Percentiles rank a stretch among this genome's conserved stretches.
phyloP scores from a whole-genome alignment of 2,888 invertebrate species.

The Fissipunctia ypsillon region DNA sequence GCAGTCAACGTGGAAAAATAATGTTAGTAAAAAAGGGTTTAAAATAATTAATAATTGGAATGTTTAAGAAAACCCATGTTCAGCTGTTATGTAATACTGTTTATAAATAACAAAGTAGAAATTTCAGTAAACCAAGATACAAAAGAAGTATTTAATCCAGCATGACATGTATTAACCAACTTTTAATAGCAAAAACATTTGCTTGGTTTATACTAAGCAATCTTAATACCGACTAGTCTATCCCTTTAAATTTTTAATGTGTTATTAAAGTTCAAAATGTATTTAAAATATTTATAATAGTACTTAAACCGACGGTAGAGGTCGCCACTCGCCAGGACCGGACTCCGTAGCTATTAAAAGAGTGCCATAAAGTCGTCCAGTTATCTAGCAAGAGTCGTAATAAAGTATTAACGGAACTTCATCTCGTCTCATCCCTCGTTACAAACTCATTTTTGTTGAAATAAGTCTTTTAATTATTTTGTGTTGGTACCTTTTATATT shows the following conservation, averaged over 20 bases:
- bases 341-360: conserved; percentile 82
- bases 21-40: neutral
- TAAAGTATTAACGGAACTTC: conserved; percentile 80
- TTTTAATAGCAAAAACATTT: conserved; percentile 31
- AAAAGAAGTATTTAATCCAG: conserved; percentile 3
- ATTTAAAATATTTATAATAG: conserved; percentile 71
- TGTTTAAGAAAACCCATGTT: neutral
- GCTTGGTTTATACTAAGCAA: conserved; percentile 38
- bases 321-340: conserved; percentile 68
- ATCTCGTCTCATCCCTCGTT: conserved; percentile 66
- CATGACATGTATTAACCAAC: conserved; percentile 1
- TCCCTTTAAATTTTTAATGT: conserved; percentile 65
- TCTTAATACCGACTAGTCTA: conserved; percentile 41
- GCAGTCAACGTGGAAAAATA: too few relatives aligned
- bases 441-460: conserved; percentile 56
- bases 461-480: conserved; percentile 53
- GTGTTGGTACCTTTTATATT: conserved; percentile 27
- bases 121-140: neutral
- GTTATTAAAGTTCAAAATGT: conserved; percentile 70
- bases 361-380: conserved; percentile 80
- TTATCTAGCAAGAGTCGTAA: conserved; percentile 81
- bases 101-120: neutral
- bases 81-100: neutral
- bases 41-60: neutral
- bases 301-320: conserved; percentile 51